Conservation (phyloP, 1,140 invertebrate species). For the Scaptodrosophila lebanonensis region DNA sequence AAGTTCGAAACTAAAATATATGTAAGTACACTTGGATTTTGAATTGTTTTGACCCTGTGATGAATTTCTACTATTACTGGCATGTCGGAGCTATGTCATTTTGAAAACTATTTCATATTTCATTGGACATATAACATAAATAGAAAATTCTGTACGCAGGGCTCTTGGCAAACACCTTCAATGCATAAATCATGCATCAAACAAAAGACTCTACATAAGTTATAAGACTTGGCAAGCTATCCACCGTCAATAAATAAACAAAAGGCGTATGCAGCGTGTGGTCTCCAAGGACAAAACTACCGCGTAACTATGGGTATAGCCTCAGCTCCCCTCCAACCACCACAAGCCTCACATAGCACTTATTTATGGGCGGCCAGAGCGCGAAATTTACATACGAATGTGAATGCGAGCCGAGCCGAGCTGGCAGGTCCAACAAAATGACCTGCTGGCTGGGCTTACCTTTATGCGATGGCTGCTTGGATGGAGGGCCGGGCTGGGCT, state of each 20-base stretch:
- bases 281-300: conserved; percentile 66
- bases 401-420: conserved; percentile 26
- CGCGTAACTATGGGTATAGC: conserved; percentile 19
- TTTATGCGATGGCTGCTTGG: conserved; percentile 6
- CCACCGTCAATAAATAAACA: conserved; percentile 71
- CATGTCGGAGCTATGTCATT: no score
- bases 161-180: no score
- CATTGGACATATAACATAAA: no score
- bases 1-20: no score
- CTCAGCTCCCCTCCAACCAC: conserved; percentile 16
- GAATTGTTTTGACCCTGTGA: no score
- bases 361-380: conserved; percentile 54
- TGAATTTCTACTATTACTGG: no score
- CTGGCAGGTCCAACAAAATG: conserved; percentile 55
- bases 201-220: conserved; percentile 52
- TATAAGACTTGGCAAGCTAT: conserved; percentile 64
- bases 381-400: conserved; percentile 59
- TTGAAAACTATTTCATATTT: no score
- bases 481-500: neutral
- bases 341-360: conserved; percentile 42
- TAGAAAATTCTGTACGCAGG: no score
- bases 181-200: no score
- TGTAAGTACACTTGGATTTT: no score
- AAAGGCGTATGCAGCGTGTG: conserved; percentile 53
- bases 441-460: conserved; percentile 48